phyloP scores from a whole-genome alignment of 92 coral and sea anemone species.

The Galaxea fascicularis region DNA sequence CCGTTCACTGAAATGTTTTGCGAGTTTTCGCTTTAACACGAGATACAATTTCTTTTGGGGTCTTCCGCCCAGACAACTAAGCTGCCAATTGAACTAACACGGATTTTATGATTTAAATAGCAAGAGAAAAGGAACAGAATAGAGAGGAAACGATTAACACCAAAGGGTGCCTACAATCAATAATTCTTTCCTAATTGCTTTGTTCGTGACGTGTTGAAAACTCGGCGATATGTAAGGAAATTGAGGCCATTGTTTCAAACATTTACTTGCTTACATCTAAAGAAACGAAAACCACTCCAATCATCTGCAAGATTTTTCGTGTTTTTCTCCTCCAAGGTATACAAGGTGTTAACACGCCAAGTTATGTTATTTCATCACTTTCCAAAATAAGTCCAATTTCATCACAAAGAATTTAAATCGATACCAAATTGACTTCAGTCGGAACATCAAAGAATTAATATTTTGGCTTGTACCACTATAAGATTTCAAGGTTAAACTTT shows the following conservation, averaged over 20 bases:
- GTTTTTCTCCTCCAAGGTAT: not conserved
- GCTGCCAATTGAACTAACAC: not conserved
- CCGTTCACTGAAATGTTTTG: not conserved
- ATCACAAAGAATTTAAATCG: not conserved
- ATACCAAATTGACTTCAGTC: not conserved
- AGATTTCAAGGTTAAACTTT: conserved; percentile 3
- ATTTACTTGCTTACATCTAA: not conserved
- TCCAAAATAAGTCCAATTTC: not conserved
- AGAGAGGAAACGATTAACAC: conserved; percentile 23
- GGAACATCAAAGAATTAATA: not conserved
- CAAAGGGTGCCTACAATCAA: conserved; percentile 4
- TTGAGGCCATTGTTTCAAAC: not conserved
- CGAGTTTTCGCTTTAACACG: not conserved
- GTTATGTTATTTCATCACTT: conserved; percentile 24
- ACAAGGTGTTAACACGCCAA: not conserved
- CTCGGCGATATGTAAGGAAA: not conserved
- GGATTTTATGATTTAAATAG: not conserved
- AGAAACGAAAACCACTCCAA: not conserved
- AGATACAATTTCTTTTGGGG: not conserved
- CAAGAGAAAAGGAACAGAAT: not conserved
- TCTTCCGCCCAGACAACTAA: not conserved
- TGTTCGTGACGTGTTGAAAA: not conserved
- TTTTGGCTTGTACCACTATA: not conserved
- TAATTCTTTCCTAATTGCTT: not conserved
- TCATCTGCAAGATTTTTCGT: not conserved